phyloP scores from a whole-genome alignment of 23 tunicate species.

The Phallusia fumigata region DNA sequence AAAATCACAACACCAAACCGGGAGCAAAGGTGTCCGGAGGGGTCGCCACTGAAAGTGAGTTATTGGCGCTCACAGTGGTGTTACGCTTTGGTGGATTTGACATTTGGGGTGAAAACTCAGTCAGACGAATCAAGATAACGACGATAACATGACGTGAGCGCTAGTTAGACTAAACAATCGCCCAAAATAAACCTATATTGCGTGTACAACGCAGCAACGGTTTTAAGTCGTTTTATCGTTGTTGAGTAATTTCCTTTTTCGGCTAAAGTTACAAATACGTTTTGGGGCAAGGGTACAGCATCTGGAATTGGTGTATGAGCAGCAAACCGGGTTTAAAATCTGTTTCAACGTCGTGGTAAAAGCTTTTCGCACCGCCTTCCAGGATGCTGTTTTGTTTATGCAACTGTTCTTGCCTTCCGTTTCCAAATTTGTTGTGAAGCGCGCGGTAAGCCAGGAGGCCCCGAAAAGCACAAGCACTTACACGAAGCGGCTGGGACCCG shows the following conservation, averaged over 20 bases:
- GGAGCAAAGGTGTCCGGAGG: not conserved
- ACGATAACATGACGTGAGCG: constrained; percentile 3
- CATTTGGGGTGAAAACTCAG: not conserved
- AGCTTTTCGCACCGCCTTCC: not conserved
- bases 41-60: constrained; percentile 5
- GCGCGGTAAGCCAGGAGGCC: not conserved
- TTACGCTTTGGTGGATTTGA: not conserved
- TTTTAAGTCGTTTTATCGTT: not conserved
- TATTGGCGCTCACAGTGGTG: not conserved
- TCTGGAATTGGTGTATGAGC: no score
- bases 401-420: constrained; percentile 2
- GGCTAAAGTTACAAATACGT: not conserved
- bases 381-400: constrained; percentile 5
- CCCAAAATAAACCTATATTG: not conserved
- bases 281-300: not conserved
- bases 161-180: constrained; percentile 8
- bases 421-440: constrained; percentile 6
- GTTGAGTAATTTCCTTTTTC: not conserved
- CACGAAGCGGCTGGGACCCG: no score
- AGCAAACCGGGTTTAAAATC: not conserved
- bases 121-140: not conserved
- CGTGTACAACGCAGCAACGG: not conserved
- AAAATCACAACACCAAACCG: not conserved
- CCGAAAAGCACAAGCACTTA: no score
- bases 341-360: not conserved